Base-by-base conservation (phyloP, 2,113 vertebrate species). In the Siniperca knerii region DNA sequence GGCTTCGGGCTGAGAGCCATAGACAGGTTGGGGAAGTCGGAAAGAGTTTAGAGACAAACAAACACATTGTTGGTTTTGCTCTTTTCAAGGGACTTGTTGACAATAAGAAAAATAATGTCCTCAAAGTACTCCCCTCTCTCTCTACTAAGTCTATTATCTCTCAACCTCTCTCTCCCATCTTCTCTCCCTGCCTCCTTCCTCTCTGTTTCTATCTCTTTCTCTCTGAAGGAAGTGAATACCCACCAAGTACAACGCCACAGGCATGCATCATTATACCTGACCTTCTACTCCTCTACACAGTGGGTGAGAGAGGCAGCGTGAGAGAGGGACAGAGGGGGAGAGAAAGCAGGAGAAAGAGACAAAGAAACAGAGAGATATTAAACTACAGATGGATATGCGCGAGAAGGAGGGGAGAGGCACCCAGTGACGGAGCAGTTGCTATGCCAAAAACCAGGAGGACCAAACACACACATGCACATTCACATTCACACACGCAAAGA, bases 401-500 rank as follows among this genome's bases (percentile, higher is more conserved):
- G 67, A 62, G 66, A 66, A 65, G 48, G 54, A 84, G 81, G 75
- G 81, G 86, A 79, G 78, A 85, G 83, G 78, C 71, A 20, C 40
- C 74, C 77, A 6, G 86, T 87, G 90, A 93, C 82, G 42, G 86
- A 89, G 84, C 86, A 89, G 93, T 92, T 94, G 91, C 92, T 92
- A 92, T 93, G 93, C 92, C 87, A 90, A 90, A 88, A 77, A 78
- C 29, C 42, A 77, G 81, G 66, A 84, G 64, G 62, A 64, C 33
- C 50, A 46, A 60, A 68, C 68, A 48, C 65, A 73, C 60, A 42
- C 25, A 60, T 2, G 29, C 44, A 42, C 37, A 50, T 29, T 29
- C 71, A 44, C 40, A 29, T 3, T 21, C 29, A 71, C 46, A 10
- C 35, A 64, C 5, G 35, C 58, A 84, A 29, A 67, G n/a, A 48